phyloP scores from a whole-genome alignment of 2,888 invertebrate species.

The Drosophila emarginata region DNA sequence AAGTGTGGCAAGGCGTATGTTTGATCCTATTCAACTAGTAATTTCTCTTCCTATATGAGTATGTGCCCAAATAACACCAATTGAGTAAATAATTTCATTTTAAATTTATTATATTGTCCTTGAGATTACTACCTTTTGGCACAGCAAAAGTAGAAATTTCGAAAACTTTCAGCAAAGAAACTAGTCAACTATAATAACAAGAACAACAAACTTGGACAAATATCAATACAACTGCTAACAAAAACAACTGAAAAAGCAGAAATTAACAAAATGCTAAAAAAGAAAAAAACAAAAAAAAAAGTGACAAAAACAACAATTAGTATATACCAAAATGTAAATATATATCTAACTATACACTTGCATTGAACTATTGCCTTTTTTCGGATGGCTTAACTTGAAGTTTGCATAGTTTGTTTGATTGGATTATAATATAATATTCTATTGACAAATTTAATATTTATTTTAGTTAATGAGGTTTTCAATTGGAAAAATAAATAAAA shows the following conservation, averaged over 20 bases:
- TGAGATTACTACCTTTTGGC: slow-evolving; percentile 73
- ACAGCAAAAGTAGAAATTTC: slow-evolving; percentile 43
- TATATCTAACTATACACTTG: neutral
- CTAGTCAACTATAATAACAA: slow-evolving; percentile 25
- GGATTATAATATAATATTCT: slow-evolving; percentile 6
- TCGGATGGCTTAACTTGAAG: neutral
- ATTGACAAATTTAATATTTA: neutral
- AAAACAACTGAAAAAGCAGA: neutral
- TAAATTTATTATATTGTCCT: slow-evolving; percentile 51
- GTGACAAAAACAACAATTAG: slow-evolving; percentile 18
- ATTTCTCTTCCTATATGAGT: slow-evolving; percentile 57
- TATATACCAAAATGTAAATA: too few species aligned
- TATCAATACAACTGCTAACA: slow-evolving; percentile 49
- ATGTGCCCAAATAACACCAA: slow-evolving; percentile 59
- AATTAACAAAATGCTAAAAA: slow-evolving; percentile 16
- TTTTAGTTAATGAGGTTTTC: slow-evolving; percentile 1
- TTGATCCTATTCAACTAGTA: slow-evolving; percentile 16
- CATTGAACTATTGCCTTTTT: slow-evolving; percentile 17
- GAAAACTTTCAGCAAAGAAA: slow-evolving; percentile 37
- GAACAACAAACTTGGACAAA: slow-evolving; percentile 45
- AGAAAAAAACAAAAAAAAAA: slow-evolving; percentile 25
- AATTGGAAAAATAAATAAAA: neutral
- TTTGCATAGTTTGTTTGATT: slow-evolving; percentile 10
- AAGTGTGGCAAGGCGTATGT: neutral
- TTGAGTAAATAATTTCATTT: slow-evolving; percentile 56